Base-by-base conservation (phyloP, 2,888 invertebrate species). In the Endomychus coccineus region DNA sequence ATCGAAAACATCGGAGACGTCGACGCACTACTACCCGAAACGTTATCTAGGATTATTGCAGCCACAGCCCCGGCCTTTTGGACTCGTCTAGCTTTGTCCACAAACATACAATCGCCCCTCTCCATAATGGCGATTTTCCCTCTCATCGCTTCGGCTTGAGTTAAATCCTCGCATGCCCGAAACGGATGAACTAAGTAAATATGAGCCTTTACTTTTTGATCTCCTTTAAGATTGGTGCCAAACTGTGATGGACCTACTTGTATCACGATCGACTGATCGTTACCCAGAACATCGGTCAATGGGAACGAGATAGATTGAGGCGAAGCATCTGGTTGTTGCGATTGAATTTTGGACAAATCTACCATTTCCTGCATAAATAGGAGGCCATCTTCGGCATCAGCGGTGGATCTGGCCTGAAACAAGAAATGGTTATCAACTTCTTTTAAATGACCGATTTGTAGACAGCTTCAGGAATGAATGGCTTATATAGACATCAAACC, bases 321-420 rank as follows among this genome's bases (percentile, higher is more conserved):
- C 11, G 69, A 61, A 1, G 71, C 69, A 40, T 81, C 81, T 2
- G 70, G 59, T 45, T 71, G 70, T 40, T 71, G 70, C 0, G 70
- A 58, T 56, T 85, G 78, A 42, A 81, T 67, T 49, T 85, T 84
- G 33, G 89, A 88, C 48, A 92, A 70, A 58, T 91, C 88, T 1
- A 91, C 78, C 90, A 97, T 94, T 68, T 97, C 96, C 56, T 90
- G 87, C 92, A 97, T 95, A 61, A 97, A 96, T 9, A 86, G 72
- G 19, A 92, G 69, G 0, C 97, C 96, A 67, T 94, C 88, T 52
- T 91, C 87, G 0, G 90, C 95, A 59, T 91, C 87, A 50, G 83
- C 80, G 0, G 83, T 70, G 6, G 85, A 81, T 56, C 81, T 79
- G 2, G 96, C 96, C 90, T 92, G 52, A 9, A 19, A 19, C n/a